A percentile compares a stretch with the other conserved stretches of the same genome.
Evolutionary conservation across 2,797 vertebrate species (phyloP).

Genomic region (Sebastes steindachneri): DNA sequence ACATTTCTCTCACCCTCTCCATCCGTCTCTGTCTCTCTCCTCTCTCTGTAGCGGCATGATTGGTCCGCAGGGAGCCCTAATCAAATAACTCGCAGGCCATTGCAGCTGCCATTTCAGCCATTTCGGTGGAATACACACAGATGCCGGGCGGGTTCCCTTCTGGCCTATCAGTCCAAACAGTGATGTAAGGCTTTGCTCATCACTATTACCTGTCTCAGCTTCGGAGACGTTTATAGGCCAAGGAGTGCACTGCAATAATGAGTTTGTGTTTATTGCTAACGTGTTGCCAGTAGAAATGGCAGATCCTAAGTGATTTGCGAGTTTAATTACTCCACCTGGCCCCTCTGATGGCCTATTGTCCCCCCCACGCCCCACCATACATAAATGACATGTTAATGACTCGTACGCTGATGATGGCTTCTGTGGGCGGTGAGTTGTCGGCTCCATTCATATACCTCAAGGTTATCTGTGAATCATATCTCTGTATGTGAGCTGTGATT

Average conservation of each 20-base stretch:
- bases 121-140: conserved; percentile 63
- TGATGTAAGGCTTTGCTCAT: conserved; percentile 67
- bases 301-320: conserved; percentile 72
- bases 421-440: conserved; percentile 52
- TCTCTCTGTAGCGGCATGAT: conserved; percentile 23
- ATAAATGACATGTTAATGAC: conserved; percentile 71
- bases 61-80: conserved; percentile 86
- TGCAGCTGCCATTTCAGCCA: conserved; percentile 63
- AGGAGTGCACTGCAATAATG: conserved; percentile 63
- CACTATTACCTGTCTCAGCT: conserved; percentile 69
- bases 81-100: conserved; percentile 84
- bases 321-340: conserved; percentile 76
- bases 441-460: conserved; percentile 45
- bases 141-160: conserved; percentile 59
- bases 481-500: conserved; percentile 20
- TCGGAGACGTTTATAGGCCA: conserved; percentile 69
- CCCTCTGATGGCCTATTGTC: conserved; percentile 63
- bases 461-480: conserved; percentile 52
- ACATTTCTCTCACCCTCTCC: neutral
- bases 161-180: conserved; percentile 61
- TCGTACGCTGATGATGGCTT: conserved; percentile 36
- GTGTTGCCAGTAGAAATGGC: conserved; percentile 66
- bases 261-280: conserved; percentile 79
- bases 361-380: conserved; percentile 46
- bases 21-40: neutral